phyloP scores from a whole-genome alignment of 1,140 invertebrate species.

The Asbolus verrucosus region DNA sequence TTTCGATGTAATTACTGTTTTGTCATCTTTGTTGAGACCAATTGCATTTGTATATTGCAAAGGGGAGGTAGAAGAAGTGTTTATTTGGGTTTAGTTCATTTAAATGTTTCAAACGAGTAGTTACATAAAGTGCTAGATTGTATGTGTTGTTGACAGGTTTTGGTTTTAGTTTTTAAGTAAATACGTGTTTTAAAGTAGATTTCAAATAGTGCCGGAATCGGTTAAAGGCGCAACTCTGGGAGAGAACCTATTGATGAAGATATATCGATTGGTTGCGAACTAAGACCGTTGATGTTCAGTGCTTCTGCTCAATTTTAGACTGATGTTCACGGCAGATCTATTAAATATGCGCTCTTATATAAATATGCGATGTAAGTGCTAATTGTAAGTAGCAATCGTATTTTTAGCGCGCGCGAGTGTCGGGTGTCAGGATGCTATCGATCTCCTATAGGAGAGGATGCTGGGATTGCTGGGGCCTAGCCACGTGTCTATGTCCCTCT shows the following conservation, averaged over 20 bases:
- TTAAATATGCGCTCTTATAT: slow-evolving; percentile 61
- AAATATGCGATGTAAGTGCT: slow-evolving; percentile 63
- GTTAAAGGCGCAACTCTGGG: slow-evolving; percentile 44
- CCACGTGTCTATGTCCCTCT: slow-evolving; percentile 61
- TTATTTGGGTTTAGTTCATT: slow-evolving; percentile 40
- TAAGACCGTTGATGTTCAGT: slow-evolving; percentile 39
- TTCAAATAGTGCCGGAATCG: slow-evolving; percentile 28
- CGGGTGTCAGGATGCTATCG: slow-evolving; percentile 57
- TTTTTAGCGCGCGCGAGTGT: slow-evolving; percentile 57
- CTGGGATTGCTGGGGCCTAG: slow-evolving; percentile 53
- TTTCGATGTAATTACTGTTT: slow-evolving; percentile 44
- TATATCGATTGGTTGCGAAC: slow-evolving; percentile 46
- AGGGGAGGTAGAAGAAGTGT: slow-evolving; percentile 43
- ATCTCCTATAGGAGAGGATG: slow-evolving; percentile 55
- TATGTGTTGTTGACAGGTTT: slow-evolving; percentile 44
- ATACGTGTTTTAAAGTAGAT: slow-evolving; percentile 41
- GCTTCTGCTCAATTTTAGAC: slow-evolving; percentile 33
- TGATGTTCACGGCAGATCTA: slow-evolving; percentile 57
- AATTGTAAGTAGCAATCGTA: slow-evolving; percentile 54
- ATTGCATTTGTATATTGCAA: slow-evolving; percentile 20
- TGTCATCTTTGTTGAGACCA: slow-evolving; percentile 32
- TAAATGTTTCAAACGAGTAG: slow-evolving; percentile 41
- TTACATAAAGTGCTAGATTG: slow-evolving; percentile 40
- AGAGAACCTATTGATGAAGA: slow-evolving; percentile 45
- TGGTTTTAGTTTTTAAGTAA: slow-evolving; percentile 43